Base-by-base conservation (phyloP, 1,140 invertebrate genomes). In the Drosophila sp. region DNA sequence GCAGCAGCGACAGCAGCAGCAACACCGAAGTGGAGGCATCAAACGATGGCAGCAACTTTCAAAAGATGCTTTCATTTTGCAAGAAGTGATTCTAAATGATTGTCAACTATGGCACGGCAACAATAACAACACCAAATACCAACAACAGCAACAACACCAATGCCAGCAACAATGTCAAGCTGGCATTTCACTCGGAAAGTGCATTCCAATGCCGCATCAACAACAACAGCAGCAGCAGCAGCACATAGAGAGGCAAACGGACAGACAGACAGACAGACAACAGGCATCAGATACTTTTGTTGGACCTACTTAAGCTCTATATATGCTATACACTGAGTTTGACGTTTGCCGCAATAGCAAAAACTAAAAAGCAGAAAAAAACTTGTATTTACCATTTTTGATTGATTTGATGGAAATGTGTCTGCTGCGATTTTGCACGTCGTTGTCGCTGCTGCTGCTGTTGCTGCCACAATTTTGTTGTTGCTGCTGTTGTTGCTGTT, bases 351-450 rank as follows among this genome's bases (percentile, higher is more conserved):
- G 29, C 45, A 21, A 16, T 34, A 43, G 48, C 57, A 66, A 64
- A 29, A 71, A 63, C 18, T 43, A 54, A 63, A 62, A 56, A 34
- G 13, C 11, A 36, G 61, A 80, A 77, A 86, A 82, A 87, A 87
- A 87, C 83, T 87, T 83, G 83, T 89, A 89, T 87, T 87, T 87
- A 89, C 83, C 83, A 87, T 87, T 87, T 87, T 87, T 87, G 83
- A 87, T 87, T 87, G 83, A 87, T 87, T 87, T 87, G 83, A 87
- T 87, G 83, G 83, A 89, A 87, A 87, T 87, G 83, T 87, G 83
- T 87, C 83, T 89, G 56, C 45, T 64, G 67, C 61, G 64, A 70
- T 69, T 61, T 65, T 75, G 66, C 46, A 64, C 66, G 67, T 71
- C 38, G 72, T 57, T 29, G 59, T 16, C 27, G 51, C 8, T 2